Evolutionary conservation across 1,140 invertebrate genomes (phyloP).

Genomic region (Formica exsecta): DNA sequence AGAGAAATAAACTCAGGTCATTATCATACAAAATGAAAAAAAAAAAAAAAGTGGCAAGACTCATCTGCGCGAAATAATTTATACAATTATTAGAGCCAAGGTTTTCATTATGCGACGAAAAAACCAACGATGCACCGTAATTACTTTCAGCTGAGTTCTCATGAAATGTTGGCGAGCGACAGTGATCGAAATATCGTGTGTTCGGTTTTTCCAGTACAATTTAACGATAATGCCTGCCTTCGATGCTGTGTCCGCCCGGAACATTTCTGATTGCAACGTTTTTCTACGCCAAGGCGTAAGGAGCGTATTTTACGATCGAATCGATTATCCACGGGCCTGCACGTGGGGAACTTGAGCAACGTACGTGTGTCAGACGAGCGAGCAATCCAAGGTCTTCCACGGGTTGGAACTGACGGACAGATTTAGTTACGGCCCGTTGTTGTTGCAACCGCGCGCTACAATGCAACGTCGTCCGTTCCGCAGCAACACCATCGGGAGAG

Average conservation of each 20-base stretch:
- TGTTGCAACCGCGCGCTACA: slow-evolving; percentile 58
- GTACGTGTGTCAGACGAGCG: slow-evolving; percentile 79
- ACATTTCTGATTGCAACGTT: slow-evolving; percentile 43
- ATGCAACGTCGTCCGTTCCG: slow-evolving; percentile 62
- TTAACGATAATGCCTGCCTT: slow-evolving; percentile 58
- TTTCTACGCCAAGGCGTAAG: slow-evolving; percentile 67
- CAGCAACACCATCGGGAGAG: slow-evolving; percentile 46
- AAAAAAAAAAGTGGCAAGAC: slow-evolving; percentile 20
- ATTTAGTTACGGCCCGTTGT: slow-evolving; percentile 76
- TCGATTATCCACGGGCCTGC: slow-evolving; percentile 83
- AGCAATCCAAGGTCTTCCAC: slow-evolving; percentile 79
- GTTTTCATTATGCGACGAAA: slow-evolving; percentile 33
- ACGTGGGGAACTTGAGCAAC: slow-evolving; percentile 76
- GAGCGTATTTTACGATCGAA: slow-evolving; percentile 82
- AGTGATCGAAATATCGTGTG: slow-evolving; percentile 58
- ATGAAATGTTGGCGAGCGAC: slow-evolving; percentile 21
- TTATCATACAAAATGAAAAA: slow-evolving; percentile 28
- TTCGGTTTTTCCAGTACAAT: slow-evolving; percentile 49
- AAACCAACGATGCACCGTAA: not conserved
- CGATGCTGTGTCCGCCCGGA: slow-evolving; percentile 44
- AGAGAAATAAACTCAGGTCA: slow-evolving; percentile 1
- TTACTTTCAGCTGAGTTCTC: slow-evolving; percentile 35
- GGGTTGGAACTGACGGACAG: slow-evolving; percentile 73
- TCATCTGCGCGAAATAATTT: slow-evolving; percentile 37
- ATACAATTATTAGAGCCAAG: slow-evolving; percentile 25